Conservation (phyloP, 1,140 invertebrate genomes). For the Diuraphis noxia region DNA sequence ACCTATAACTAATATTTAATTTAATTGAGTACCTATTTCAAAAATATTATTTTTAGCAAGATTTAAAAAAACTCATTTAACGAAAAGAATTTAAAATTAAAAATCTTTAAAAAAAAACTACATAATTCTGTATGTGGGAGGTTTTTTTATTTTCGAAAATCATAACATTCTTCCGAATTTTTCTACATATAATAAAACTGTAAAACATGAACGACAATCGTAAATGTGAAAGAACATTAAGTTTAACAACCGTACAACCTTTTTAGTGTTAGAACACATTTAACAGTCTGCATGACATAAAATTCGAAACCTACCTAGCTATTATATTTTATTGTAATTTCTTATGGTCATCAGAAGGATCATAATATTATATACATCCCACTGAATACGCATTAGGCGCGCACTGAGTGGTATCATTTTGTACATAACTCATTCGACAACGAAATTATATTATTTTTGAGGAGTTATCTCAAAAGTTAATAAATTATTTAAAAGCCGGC, state of each 20-base stretch:
- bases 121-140: neutral
- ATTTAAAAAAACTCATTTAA: neutral
- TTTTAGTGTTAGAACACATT: neutral
- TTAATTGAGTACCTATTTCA: neutral
- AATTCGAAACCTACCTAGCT: neutral
- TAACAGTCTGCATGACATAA: neutral
- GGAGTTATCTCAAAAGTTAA: neutral
- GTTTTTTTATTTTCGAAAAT: neutral
- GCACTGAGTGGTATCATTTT: neutral
- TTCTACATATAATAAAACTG: neutral
- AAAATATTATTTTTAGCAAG: neutral
- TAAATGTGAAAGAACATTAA: neutral
- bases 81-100: neutral
- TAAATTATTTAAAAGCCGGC: neutral
- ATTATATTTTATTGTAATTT: constrained; percentile 7
- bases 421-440: neutral
- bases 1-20: neutral
- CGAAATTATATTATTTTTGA: neutral
- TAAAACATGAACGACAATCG: neutral
- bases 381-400: neutral
- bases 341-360: neutral
- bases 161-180: neutral
- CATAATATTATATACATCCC: neutral
- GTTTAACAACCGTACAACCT: neutral
- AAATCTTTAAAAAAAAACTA: neutral